Conservation (phyloP, 2,888 invertebrate species). For the Incurvaria masculella region DNA sequence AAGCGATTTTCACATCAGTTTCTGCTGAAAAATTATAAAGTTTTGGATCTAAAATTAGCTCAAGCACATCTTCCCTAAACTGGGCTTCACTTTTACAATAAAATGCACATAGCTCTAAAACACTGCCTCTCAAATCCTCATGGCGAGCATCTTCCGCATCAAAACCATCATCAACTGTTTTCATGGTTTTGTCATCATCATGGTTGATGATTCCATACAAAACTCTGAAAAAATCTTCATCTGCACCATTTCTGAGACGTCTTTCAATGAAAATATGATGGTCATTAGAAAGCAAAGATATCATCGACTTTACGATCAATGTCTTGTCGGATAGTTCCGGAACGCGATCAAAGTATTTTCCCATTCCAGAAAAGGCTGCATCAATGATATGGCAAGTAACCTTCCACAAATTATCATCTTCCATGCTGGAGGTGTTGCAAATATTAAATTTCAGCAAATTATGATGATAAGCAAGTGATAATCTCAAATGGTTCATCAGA, state of each 20-base stretch:
- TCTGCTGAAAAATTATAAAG: conserved; percentile 30
- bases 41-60: conserved; percentile 32
- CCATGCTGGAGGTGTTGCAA: conserved; percentile 20
- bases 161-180: conserved; percentile 22
- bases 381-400: conserved; percentile 12
- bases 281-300: conserved; percentile 25
- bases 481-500: conserved; percentile 17
- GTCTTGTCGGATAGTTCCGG: conserved; percentile 25
- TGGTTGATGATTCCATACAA: conserved; percentile 31
- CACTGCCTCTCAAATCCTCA: conserved; percentile 27
- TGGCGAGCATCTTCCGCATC: conserved; percentile 25
- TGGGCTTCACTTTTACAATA: conserved; percentile 31
- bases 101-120: conserved; percentile 32
- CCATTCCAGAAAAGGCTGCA: neutral
- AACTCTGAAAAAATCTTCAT: conserved; percentile 31
- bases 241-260: neutral
- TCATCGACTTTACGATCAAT: conserved; percentile 23
- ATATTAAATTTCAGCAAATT: conserved; percentile 25
- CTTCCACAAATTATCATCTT: conserved; percentile 20
- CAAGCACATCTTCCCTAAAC: conserved; percentile 34
- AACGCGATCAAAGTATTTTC: conserved; percentile 14
- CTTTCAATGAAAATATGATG: conserved; percentile 17
- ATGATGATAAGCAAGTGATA: conserved; percentile 27
- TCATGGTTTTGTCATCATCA: conserved; percentile 20
- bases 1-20: conserved; percentile 31